Conservation (phyloP, 2,888 invertebrate species). For the Bursaphelenchus okinawaensis region DNA sequence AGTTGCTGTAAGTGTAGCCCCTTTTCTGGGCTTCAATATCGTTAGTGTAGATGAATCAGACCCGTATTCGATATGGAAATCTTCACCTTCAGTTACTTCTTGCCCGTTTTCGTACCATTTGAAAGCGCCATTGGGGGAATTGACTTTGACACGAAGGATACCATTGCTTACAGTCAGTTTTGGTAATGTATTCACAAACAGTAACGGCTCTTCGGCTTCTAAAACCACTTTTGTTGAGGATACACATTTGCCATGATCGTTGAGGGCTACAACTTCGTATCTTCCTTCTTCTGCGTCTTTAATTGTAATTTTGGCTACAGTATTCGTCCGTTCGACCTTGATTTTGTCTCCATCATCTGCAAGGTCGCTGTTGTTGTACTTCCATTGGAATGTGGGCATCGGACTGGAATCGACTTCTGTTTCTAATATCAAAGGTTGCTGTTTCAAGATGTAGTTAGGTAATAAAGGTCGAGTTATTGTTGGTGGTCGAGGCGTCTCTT, state of each 20-base stretch:
- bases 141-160: neutral
- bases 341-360: conserved; percentile 13
- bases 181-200: neutral
- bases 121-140: neutral
- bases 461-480: neutral
- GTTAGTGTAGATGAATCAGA: neutral
- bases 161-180: neutral
- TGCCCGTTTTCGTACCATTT: neutral
- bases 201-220: neutral
- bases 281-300: conserved; percentile 50
- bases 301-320: conserved; percentile 28
- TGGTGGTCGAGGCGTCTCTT: neutral
- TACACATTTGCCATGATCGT: conserved; percentile 16
- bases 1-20: too few relatives aligned
- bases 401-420: conserved; percentile 36
- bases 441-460: neutral
- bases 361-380: conserved; percentile 37
- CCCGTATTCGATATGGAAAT: neutral
- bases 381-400: conserved; percentile 38
- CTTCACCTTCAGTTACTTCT: neutral
- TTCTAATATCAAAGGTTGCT: conserved; percentile 26
- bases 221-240: conserved; percentile 4
- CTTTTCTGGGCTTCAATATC: neutral
- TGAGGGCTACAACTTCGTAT: conserved; percentile 31
- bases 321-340: conserved; percentile 13